Evolutionary conservation across 2,113 vertebrate species (phyloP), one percentile per base, ranked within the genome.

Genomic region (Galeopterus variegatus): DNA sequence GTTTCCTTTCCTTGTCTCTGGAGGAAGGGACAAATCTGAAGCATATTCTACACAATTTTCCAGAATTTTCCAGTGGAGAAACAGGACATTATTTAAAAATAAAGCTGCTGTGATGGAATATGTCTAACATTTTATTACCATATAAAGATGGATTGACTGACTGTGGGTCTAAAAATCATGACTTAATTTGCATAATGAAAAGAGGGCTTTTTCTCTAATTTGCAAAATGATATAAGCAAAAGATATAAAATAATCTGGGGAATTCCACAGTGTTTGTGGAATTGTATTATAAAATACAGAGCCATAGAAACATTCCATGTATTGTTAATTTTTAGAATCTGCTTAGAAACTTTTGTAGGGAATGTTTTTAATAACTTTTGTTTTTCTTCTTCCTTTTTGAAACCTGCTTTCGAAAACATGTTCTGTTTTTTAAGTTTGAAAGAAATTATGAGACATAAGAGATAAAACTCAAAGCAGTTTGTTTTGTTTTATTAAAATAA

Each of bases 361-460:
- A 56, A 36, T 54, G 24, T 56, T 90, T 88, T 90, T 54, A 45
- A 18, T 31, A 69, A 45, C 23, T 80, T 95, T 50, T 90, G 9
- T 60, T 81, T 90, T 75, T 88, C 24, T 28, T 62, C 33, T 95
- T 97, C 41, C 13, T 87, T 65, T 18, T 41, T 97, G 36, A 26
- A 52, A 26, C 5, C 31, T 89, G 19, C 31, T 52, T 93, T 89
- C 87, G 87, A 94, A 81, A n/a, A 80, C 14, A 64, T 33, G 17
- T 45, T 33, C 33, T n/a, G 26, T 52, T 36, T 50, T 84, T 81
- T n/a, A 58, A 83, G n/a, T 64, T 69, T 93, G 23, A 92, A 95
- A 83, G 45, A 90, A 48, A 33, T 75, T 80, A 36, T 28, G 69
- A 52, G 36, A 80, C 33, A 41, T 11, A 36, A 21, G 6, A 88